Conservation (phyloP, 2,113 vertebrate genomes). For the Mastomys coucha region DNA sequence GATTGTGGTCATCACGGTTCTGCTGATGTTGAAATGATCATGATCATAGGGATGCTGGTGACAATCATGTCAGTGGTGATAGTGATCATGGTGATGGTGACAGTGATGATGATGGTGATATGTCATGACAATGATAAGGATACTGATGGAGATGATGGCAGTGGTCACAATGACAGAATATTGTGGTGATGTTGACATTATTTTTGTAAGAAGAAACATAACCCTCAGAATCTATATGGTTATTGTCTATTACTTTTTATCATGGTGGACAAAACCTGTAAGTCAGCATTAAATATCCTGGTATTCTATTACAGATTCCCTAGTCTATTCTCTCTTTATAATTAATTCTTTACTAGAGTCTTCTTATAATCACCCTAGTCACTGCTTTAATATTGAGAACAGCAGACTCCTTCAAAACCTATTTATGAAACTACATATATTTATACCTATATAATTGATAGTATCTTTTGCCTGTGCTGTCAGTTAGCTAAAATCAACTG, state of each 20-base stretch:
- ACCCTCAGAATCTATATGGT: background rate
- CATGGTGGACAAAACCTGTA: background rate
- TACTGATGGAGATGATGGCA: background rate
- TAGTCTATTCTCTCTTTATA: background rate
- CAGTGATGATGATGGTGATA: background rate
- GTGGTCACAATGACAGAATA: too few species aligned
- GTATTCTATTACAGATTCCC: background rate
- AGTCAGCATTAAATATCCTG: background rate
- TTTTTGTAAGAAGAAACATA: background rate
- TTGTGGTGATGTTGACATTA: background rate
- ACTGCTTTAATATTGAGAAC: background rate
- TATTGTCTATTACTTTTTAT: background rate
- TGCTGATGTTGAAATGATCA: background rate
- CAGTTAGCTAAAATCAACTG: background rate
- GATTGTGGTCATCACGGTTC: background rate
- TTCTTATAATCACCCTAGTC: background rate
- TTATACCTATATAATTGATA: background rate
- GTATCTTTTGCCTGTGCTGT: too few species aligned
- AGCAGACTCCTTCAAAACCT: background rate
- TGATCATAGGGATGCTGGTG: too few species aligned
- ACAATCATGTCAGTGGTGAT: background rate
- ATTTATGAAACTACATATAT: background rate
- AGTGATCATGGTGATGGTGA: background rate
- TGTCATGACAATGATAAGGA: background rate
- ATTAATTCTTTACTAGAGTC: background rate